Percentiles rank a stretch among this genome's conserved stretches.
Evolutionary conservation across 2,888 invertebrate species (phyloP).

Genomic region (Lasioglossum figueresi): DNA sequence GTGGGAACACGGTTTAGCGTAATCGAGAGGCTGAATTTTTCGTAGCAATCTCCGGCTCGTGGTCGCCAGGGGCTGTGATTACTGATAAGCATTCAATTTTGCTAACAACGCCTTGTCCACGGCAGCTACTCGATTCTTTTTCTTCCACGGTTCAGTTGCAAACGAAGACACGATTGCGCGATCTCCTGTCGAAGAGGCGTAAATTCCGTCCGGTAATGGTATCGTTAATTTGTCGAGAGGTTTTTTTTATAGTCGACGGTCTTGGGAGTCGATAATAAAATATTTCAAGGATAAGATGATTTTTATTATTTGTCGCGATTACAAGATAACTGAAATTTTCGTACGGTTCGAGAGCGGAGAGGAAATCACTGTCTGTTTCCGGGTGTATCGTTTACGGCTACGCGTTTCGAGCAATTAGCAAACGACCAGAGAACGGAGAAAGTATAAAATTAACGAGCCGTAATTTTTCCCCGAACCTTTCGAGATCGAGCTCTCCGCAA

Average conservation of each 20-base stretch:
- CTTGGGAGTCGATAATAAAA: not conserved
- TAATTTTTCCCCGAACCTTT: not conserved
- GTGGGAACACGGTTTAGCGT: conserved; percentile 30
- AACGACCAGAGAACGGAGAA: not conserved
- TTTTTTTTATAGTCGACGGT: not conserved
- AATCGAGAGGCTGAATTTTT: conserved; percentile 49
- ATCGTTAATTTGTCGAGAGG: not conserved
- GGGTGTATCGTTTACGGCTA: not conserved
- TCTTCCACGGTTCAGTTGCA: not conserved
- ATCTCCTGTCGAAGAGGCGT: not conserved
- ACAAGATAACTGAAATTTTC: not conserved
- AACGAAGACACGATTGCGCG: conserved; percentile 6
- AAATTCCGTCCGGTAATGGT: not conserved
- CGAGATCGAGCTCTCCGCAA: not conserved
- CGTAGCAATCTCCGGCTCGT: conserved; percentile 18
- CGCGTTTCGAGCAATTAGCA: conserved; percentile 9
- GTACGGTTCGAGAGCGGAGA: not conserved
- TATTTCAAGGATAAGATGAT: not conserved
- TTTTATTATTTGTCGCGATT: not conserved
- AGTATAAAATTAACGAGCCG: not conserved
- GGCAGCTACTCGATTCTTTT: not conserved
- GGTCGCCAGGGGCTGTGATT: conserved; percentile 13
- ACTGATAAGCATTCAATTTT: conserved; percentile 52
- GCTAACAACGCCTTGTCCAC: conserved; percentile 24
- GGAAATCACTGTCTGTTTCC: not conserved